Evolutionary conservation across 2,888 invertebrate species (phyloP), one percentile per base, ranked within the genome.

Genomic region (Dicycla oo): DNA sequence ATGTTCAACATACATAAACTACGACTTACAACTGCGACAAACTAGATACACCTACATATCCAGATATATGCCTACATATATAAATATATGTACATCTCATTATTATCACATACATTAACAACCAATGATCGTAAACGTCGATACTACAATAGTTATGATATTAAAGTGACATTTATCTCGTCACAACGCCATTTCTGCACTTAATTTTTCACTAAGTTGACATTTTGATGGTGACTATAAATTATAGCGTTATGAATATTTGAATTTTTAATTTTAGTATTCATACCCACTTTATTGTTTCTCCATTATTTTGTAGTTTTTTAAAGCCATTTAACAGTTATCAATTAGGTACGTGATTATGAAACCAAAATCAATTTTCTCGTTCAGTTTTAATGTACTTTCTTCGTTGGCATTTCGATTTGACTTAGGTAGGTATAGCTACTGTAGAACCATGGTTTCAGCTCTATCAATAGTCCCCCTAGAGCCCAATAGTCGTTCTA

Each of bases 61-160:
- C n/a, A n/a, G n/a, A 43, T 15, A 49, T 5, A 6, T 40, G 8
- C 1, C 0, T 18, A 47, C 18, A 34, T 34, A 34, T 34, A 34
- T 3, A 43, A 11, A 38, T 57, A 73, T 51, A 82, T 78, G 66
- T 73, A 78, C 78, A 78, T 82, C 60, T 56, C 53, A 73, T 61
- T 73, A 73, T 66, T 60, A 65, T 34, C 62, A 43, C 68, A 54
- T 68, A 65, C 47, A 70, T 78, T 70, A 78, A 54, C 60, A 70
- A 34, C 57, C 63, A 54, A 58, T 65, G 54, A 66, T 80, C 70
- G 65, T 81, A 73, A 78, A 81, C 26, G 71, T 75, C 74, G 20
- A 30, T 65, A 40, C 10, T 6, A 78, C 58, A 78, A 82, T 65
- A 65, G 54, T 58, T 60, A 67, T 71, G 56, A 47, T 69, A 45